Base-by-base conservation (phyloP, 1,140 invertebrate species). In the Platyscapa corneri region DNA sequence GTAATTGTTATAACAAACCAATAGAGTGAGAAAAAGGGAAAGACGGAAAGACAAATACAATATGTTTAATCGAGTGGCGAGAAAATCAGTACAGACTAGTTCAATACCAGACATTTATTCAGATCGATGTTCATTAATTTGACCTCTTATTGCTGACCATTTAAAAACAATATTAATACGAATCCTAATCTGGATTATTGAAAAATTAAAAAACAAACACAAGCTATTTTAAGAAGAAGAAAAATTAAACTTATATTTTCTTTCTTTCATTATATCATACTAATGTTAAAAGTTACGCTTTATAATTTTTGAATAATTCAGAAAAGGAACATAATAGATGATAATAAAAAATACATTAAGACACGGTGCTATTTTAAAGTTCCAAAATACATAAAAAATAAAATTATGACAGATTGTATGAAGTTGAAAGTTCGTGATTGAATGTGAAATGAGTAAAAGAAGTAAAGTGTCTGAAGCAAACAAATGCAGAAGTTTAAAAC, bases 341-440 rank as follows among this genome's bases (percentile, higher is more conserved):
- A 27, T 72, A 77, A n/a, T 74, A 49, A 42, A 82, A 65, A 87
- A 84, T 87, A 87, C 79, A 87, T 79, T 81, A 90, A 89, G 89
- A 92, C 89, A 92, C 92, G 92, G 92, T 93, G 92, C 92, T 93
- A 92, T 88, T 89, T 88, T 85, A 92, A 92, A 92, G 91, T 92
- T 92, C 90, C 90, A 90, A 90, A 87, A 88, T n/a, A n/a, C 30
- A 77, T 46, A 75, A 70, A 65, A 64, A 84, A 86, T 78, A 86
- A 74, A 86, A 83, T 34, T 77, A 83, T 39, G 83, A 30, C 53
- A 87, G 72, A 30, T 37, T n/a, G 84, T 67, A 72, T 72, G 78
- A 87, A 80, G 30, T 53, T 87, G 80, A 79, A 86, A 87, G 87
- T 88, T 65, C 42, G 82, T 76, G 87, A 86, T 87, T 88, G 67